phyloP scores from a whole-genome alignment of 2,113 vertebrate species.

The Nycticorax nycticorax region DNA sequence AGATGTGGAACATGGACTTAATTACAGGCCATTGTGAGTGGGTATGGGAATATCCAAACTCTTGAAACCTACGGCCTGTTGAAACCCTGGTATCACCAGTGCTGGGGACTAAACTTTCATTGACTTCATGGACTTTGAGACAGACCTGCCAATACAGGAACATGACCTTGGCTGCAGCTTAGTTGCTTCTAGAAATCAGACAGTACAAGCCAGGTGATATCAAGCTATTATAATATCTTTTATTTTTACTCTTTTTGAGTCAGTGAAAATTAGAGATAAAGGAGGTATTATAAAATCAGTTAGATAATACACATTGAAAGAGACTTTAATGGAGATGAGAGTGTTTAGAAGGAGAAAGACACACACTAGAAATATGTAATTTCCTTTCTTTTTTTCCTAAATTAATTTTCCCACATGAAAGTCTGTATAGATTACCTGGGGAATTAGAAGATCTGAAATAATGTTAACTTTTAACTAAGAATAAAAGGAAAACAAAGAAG shows the following conservation, averaged over 20 bases:
- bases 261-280: not conserved
- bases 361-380: not conserved
- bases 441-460: not conserved
- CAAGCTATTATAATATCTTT: not conserved
- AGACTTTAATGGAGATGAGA: not conserved
- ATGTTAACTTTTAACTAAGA: not conserved
- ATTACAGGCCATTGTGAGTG: not conserved
- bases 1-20: not conserved
- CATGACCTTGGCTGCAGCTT: not conserved
- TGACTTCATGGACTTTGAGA: not conserved
- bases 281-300: not conserved
- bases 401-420: slow-evolving; percentile 8
- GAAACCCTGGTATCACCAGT: not conserved
- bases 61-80: not conserved
- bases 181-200: not conserved
- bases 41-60: not conserved
- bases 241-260: not conserved
- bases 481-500: slow-evolving; percentile 14
- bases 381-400: not conserved
- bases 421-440: not conserved
- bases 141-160: not conserved
- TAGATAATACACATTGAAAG: not conserved
- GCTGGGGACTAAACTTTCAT: not conserved
- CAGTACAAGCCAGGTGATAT: not conserved
- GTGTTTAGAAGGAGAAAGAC: not conserved